Percentiles rank a stretch among this genome's conserved stretches.
Evolutionary conservation across 1,140 invertebrate genomes (phyloP).

Genomic region (Leucophenga varia): DNA sequence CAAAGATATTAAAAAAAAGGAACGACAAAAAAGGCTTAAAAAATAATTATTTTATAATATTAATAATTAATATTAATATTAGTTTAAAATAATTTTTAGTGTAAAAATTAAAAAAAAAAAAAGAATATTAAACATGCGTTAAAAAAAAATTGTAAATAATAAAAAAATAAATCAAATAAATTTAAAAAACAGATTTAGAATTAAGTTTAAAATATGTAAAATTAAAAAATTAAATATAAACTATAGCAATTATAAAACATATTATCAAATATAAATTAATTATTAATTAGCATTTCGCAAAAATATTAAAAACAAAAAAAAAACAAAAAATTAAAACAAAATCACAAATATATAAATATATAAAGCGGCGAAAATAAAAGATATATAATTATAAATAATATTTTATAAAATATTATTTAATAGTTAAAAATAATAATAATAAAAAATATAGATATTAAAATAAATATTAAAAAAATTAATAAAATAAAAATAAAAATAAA

Average conservation of each 20-base stretch:
- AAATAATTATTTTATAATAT: constrained; percentile 1
- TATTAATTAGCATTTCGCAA: no score
- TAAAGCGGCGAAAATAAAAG: no score
- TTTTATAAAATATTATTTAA: no score
- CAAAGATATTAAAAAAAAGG: constrained; percentile 1
- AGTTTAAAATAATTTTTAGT: constrained; percentile 9
- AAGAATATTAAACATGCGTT: not conserved
- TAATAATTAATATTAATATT: constrained; percentile 2
- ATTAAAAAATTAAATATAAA: constrained; percentile 8
- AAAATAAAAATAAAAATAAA: constrained; percentile 7
- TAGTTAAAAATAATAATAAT: no score
- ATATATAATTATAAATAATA: no score
- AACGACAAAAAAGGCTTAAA: not conserved
- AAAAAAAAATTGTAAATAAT: constrained; percentile 7
- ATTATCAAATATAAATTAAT: not conserved
- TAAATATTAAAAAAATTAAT: no score
- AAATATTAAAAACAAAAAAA: no score
- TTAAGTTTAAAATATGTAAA: not conserved
- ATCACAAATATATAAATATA: not conserved
- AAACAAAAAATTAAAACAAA: constrained; percentile 1
- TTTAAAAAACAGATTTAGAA: not conserved
- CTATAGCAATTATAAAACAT: constrained; percentile 14
- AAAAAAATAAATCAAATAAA: not conserved
- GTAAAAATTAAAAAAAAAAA: constrained; percentile 4
- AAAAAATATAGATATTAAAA: no score